Percentiles rank a stretch among this genome's conserved stretches.
Conservation (phyloP, 1,140 invertebrate genomes). For the Calycopis cecrops region DNA sequence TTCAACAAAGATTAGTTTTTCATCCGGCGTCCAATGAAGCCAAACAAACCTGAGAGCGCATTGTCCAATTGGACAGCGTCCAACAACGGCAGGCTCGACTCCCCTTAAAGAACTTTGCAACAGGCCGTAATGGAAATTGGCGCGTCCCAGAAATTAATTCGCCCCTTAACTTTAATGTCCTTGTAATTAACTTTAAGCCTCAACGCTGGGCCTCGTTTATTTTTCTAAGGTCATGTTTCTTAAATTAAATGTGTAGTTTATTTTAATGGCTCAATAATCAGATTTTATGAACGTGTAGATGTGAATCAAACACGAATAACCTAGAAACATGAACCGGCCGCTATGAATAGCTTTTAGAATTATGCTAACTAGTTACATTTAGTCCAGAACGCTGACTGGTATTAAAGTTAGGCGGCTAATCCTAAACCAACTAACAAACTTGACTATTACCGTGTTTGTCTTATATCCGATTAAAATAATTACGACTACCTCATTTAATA, state of each 20-base stretch:
- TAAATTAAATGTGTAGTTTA: not conserved
- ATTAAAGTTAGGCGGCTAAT: too few species aligned
- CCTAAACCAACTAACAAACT: too few species aligned
- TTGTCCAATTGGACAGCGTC: slow-evolving; percentile 14
- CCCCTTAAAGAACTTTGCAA: slow-evolving; percentile 14
- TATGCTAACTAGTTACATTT: too few species aligned
- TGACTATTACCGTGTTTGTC: too few species aligned
- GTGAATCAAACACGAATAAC: too few species aligned
- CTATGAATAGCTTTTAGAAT: too few species aligned
- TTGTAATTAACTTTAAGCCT: slow-evolving; percentile 12
- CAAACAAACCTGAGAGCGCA: slow-evolving; percentile 8
- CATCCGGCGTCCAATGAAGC: slow-evolving; percentile 1
- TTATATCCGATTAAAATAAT: too few species aligned
- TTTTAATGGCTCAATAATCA: too few species aligned
- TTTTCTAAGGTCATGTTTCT: slow-evolving; percentile 8
- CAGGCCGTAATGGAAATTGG: slow-evolving; percentile 21
- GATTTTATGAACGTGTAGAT: too few species aligned
- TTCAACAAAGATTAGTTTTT: not conserved
- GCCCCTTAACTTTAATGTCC: slow-evolving; percentile 16
- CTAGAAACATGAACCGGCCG: too few species aligned
- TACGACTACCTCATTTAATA: too few species aligned
- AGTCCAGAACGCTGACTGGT: too few species aligned
- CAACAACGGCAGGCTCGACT: slow-evolving; percentile 11
- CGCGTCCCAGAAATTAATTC: slow-evolving; percentile 21
- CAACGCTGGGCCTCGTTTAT: not conserved